Conservation (phyloP, 2,888 invertebrate genomes). For the Cataglyphis cursor region DNA sequence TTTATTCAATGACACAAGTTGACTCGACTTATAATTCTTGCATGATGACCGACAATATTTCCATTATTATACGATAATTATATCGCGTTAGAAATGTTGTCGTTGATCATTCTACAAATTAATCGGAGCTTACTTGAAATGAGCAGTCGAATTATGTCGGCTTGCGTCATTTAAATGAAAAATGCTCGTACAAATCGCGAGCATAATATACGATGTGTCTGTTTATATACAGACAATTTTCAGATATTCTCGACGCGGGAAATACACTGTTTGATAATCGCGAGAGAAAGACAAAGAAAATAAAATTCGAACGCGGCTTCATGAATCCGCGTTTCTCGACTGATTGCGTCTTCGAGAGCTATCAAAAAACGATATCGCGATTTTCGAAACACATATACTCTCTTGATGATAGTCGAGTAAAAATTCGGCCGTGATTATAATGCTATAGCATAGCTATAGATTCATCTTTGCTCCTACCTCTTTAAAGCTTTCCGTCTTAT, state of each 20-base stretch:
- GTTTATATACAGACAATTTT: too few species aligned
- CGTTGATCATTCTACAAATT: background rate
- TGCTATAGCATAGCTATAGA: too few species aligned
- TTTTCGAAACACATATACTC: background rate
- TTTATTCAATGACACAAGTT: background rate
- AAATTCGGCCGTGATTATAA: too few species aligned
- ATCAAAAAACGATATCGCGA: background rate
- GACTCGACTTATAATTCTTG: background rate
- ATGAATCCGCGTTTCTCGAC: too few species aligned
- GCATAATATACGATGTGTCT: too few species aligned
- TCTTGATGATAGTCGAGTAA: too few species aligned
- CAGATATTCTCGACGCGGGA: too few species aligned
- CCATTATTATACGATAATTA: background rate
- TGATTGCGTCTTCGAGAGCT: background rate
- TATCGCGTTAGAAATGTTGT: background rate
- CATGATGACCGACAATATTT: background rate
- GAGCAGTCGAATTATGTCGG: background rate
- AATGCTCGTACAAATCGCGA: background rate
- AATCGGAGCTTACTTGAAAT: background rate
- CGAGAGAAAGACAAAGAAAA: too few species aligned
- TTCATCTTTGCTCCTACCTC: too few species aligned
- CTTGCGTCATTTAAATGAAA: background rate
- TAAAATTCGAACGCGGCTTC: too few species aligned
- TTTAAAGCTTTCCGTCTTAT: too few species aligned
- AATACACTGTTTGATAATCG: too few species aligned